Evolutionary conservation across 2,113 vertebrate species (phyloP), one percentile per base, ranked within the genome.

Genomic region (Albula goreensis): DNA sequence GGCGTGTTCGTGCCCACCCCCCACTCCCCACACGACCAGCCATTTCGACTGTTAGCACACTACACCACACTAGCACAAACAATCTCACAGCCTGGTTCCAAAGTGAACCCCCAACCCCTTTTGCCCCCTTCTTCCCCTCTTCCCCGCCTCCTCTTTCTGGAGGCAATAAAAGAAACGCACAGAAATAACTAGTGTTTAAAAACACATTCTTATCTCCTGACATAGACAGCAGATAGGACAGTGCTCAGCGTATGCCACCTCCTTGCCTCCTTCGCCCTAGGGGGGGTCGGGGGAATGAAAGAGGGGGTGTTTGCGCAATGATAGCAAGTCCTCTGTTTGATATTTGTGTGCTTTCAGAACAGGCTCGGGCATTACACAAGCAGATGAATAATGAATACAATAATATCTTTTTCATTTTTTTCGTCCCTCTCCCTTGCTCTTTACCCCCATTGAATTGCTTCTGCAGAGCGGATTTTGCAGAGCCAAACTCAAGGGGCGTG

Each of bases 181-280:
- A 52, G 51, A 86, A 66, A 84, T 83, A 60, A 10, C 78, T 10
- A 4, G 31, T 19, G 50, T 85, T 41, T 82, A 53, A 84, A 48
- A 63, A 79, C 17, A 50, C 19, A 19, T 80, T 89, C 13, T 77
- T 52, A 79, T 50, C 79, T 56, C 52, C 82, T 85, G 86, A 50
- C 87, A 85, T 80, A 78, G 50, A 86, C 78, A 78, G 25, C 19
- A 81, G 50, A 79, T 0, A 48, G 66, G 82, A 53, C 41, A 63
- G 41, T 10, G 31, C 51, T n/a, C 22, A 12, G 22, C 25, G 22
- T 81, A 31, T 10, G 4, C 22, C 53, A 60, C n/a, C 51, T 83
- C 2, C 53, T 48, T 15, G 10, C 19, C 11, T 31, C 15, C n/a
- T 25, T n/a, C 41, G 81, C 8, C 11, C 12, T 22, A 31, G 80